Evolutionary conservation across 2,113 vertebrate species (phyloP), one percentile per base, ranked within the genome.

Genomic region (Tragulus kanchil): DNA sequence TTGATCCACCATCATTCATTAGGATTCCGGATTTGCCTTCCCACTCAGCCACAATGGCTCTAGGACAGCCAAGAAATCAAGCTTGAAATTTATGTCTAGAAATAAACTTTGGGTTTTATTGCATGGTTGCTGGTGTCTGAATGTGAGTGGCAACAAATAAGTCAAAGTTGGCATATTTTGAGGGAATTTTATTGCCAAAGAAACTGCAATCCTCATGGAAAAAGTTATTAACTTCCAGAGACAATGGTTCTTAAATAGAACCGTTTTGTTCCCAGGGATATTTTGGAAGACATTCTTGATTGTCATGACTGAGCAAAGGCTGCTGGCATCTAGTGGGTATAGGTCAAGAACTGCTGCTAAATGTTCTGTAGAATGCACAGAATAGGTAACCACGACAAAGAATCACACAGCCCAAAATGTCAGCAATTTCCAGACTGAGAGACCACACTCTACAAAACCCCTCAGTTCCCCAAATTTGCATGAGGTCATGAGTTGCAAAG

Each of bases 91-190:
- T 90, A 64, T 75, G 36, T 82, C 25, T 95, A 61, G 6, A 25
- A 95, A 91, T 89, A 91, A 89, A 84, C n/a, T 93, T 65, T 85
- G 36, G 75, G 15, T 25, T 65, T 9, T 82, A 82, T 71, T 93
- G 62, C 75, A 64, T 50, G 16, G 23, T 65, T 92, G 65, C 61
- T 93, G 75, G 62, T 15, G 8, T 87, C 84, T 87, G 50, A 92
- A 96, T 84, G 64, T 85, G 61, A 84, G 19, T 73, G 64, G 69
- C 85, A 95, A 83, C 73, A 77, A 75, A 89, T 64, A 95, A 42
- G 90, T 85, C 36, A 75, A 85, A 69, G 21, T 61, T 85, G n/a
- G 25, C 17, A 77, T 78, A 86, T 81, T 95, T 86, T 87, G 59
- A 81, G 58, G 19, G 54, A 59, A 58, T 94, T 69, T 67, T 64